Evolutionary conservation across 2,113 vertebrate genomes (phyloP), one percentile per base, ranked within the genome.

Genomic region (Pantherophis guttatus): DNA sequence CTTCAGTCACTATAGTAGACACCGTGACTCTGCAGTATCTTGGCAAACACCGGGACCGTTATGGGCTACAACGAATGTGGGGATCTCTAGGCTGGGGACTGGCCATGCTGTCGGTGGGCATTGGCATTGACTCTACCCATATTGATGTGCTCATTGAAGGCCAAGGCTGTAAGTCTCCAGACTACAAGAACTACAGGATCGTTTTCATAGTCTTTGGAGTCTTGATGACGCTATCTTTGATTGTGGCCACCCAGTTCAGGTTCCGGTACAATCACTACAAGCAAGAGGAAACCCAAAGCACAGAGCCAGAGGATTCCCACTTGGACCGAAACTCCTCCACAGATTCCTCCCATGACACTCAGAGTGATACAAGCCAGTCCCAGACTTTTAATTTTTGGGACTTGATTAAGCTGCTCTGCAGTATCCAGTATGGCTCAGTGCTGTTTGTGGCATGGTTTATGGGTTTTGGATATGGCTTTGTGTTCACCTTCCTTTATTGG

Each of bases 401-500:
- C 95, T 96, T 99, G 11, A 97, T 99, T 93, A 98, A 97, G 93
- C 97, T 99, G 29, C 97, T 99, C 0, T 99, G 99, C 95, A 98
- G 98, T 0, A 98, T 99, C 95, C 99, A 98, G 90, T 99, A 99
- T 0, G 97, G 99, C 95, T 99, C 99, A 0, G 99, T 99, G 91
- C 97, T 99, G 26, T 99, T 99, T 0, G 99, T 99, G 62, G 99
- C 99, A 1, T 99, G 99, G 99, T 99, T 99, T 96, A 99, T 99
- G 99, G 99, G 99, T 0, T 99, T 99, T 89, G 98, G 99, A 2
- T 99, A 99, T 1, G 99, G 99, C 95, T 99, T 99, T 17, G 99
- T 99, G 85, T 99, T 99, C 97, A 99, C 98, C 93, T 99, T 99
- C 95, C 98, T 99, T 57, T 99, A 98, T 97, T 99, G 99, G 99